Base-by-base conservation (phyloP, 2,113 vertebrate genomes). In the Pelvicachromis taeniatus region DNA sequence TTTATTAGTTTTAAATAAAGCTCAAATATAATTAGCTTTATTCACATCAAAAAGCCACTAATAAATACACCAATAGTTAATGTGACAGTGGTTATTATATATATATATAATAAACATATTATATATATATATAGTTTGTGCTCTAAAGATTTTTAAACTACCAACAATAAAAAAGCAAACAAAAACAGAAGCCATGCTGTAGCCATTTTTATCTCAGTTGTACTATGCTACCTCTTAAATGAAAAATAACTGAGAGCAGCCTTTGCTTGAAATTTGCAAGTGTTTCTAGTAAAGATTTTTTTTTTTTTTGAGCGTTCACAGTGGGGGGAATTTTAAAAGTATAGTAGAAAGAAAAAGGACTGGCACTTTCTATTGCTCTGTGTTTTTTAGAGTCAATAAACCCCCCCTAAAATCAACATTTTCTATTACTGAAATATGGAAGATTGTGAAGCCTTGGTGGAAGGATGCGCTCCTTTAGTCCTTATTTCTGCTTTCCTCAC, bases 401-500 rank as follows among this genome's bases (percentile, higher is more conserved):
- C 26, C 26, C 4, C 8, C 33, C 42, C 45, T 17, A 48, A 12
- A 83, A 83, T 45, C 26, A 23, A 59, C 63, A 82, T 56, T 21
- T 56, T 75, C 23, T 54, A 16, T 77, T 33, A 52, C n/a, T 48
- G 21, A 53, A 45, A 85, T 63, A 48, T 14, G 78, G 12, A 70
- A 33, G 6, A 33, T 33, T 33, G 19, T 56, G 55, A 31, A 19
- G 65, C 52, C 53, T 63, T 33, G 12, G 33, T 23, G 52, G 53
- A 86, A 55, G 35, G 9, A 82, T 40, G 48, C 2, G 5, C 45
- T 50, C 19, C 19, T 35, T 45, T 53, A 54, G 45, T 75, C 50
- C 16, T 81, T 61, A 26, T 38, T 87, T 35, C 35, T 58, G 58
- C 33, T 70, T 85, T 42, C 56, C 26, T 78, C 70, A 82, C 77